Base-by-base conservation (phyloP, 2,888 invertebrate genomes). In the Phalera bucephala region DNA sequence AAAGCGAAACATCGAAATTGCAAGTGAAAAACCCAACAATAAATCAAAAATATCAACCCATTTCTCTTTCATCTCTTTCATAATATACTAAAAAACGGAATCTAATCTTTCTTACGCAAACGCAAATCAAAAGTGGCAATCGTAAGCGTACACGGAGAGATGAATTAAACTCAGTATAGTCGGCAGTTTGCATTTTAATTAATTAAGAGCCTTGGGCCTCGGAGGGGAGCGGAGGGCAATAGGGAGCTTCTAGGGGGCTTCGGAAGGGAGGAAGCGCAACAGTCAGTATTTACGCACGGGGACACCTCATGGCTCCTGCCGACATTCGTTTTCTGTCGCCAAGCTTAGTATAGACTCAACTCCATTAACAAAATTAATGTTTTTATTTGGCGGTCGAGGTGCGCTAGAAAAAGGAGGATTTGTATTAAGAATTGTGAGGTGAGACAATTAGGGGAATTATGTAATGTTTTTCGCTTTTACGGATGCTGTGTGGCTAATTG, bases 321-420 rank as follows among this genome's bases (percentile, higher is more conserved):
- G 57, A 59, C 69, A 67, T 65, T 72, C 64, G 67, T 72, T 71
- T 71, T 71, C 75, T 75, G 79, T 77, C 78, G 71, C 71, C 68
- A 64, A 58, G 78, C 78, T 83, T 73, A 77, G 74, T 72, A 64
- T 62, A 67, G 74, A 74, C 75, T 81, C 87, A 80, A 84, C 75
- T 87, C 88, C 90, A 90, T 90, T 90, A 90, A 77, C 82, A 83
- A 89, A 90, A 90, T 90, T 88, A 90, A 89, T 90, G 89, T 88
- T 88, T 87, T 77, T 84, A 87, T 84, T 87, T 84, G 87, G 78
- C 45, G 66, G 64, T 67, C 58, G 63, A 53, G 59, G 45, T 45
- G 49, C 51, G 43, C 49, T 13, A 12, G 3, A 31, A 31, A 11
- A 22, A 31, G 13, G 9, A 31, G 21, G 17, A 17, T 3, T 31